Evolutionary conservation across 2,797 vertebrate species (phyloP).

Genomic region (Tokudaia tokunoshimensis): DNA sequence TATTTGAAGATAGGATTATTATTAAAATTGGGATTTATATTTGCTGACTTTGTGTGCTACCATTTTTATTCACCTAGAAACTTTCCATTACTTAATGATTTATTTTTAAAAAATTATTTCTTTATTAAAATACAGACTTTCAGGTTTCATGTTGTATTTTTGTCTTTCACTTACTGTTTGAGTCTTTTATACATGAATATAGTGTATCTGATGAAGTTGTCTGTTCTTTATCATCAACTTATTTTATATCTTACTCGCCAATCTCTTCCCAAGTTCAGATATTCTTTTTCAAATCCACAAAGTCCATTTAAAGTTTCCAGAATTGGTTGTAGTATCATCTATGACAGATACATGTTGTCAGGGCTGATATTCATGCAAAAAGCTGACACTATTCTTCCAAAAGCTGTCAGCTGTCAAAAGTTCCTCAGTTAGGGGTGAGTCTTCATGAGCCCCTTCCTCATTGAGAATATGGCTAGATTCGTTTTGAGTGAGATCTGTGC

Average conservation of each 20-base stretch:
- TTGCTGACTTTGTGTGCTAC: not conserved
- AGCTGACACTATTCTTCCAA: not conserved
- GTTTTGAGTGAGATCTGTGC: not conserved
- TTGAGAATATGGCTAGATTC: not conserved
- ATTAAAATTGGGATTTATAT: not conserved
- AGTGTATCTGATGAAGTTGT: not conserved
- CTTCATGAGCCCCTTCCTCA: not conserved
- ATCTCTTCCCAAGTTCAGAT: not conserved
- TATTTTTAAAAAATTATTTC: constrained; percentile 25
- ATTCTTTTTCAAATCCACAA: not conserved
- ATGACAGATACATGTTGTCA: not conserved
- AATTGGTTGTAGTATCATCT: not conserved
- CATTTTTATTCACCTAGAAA: not conserved
- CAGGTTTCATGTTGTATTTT: not conserved
- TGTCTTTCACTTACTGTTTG: not conserved
- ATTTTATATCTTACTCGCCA: too few species aligned
- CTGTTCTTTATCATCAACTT: not conserved
- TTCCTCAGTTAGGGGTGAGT: too few species aligned
- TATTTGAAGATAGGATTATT: not conserved
- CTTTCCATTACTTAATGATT: constrained; percentile 49
- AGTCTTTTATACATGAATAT: not conserved
- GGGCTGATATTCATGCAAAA: too few species aligned
- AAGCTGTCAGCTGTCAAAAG: not conserved
- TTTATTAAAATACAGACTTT: not conserved
- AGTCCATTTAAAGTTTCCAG: not conserved